Base-by-base conservation (phyloP, 2,888 invertebrate species). In the Pseudococcus jackbeardsleyi region DNA sequence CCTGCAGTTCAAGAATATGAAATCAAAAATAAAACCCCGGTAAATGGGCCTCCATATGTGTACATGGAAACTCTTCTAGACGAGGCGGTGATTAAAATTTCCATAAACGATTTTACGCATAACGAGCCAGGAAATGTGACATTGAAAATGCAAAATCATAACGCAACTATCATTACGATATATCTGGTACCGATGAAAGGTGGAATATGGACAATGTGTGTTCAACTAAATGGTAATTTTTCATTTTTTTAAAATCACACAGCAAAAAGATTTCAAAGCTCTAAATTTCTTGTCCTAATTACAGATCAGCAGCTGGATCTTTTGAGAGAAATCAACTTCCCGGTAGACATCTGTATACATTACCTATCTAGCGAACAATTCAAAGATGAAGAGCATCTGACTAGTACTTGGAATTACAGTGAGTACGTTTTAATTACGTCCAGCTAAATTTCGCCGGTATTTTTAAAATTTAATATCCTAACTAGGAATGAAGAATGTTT, bases 401-500 rank as follows among this genome's bases (percentile, higher is more conserved):
- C 95, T 90, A 94, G 95, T 89, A 96, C 96, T 91, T 96, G 96
- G 96, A 92, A 92, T 89, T 92, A 92, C 90, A 91, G 92, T 92
- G 90, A 92, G 89, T 68, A 64, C 64, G 11, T 72, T 59, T n/a
- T 42, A 85, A 15, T 54, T 17, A n/a, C 26, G 8, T 11, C 9
- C 46, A 59, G 64, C 33, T 15, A 85, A 64, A 87, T 42, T 72
- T 42, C 46, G 46, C 42, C 42, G 42, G 72, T 22, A 59, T 72
- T 11, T 11, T n/a, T 72, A 54, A 85, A 17, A 59, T 11, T 64
- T 46, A 15, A 6, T 84, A 46, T 12, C 4, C 15, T 22, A 8
- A 4, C 22, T 92, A 98, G 98, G 98, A 91, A 97, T 98, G 97
- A 97, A 98, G 93, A 98, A 98, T 92, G 93, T 98, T 90, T 98